Conservation (phyloP, 2,888 invertebrate species). For the Ormyrus nitidulus region DNA sequence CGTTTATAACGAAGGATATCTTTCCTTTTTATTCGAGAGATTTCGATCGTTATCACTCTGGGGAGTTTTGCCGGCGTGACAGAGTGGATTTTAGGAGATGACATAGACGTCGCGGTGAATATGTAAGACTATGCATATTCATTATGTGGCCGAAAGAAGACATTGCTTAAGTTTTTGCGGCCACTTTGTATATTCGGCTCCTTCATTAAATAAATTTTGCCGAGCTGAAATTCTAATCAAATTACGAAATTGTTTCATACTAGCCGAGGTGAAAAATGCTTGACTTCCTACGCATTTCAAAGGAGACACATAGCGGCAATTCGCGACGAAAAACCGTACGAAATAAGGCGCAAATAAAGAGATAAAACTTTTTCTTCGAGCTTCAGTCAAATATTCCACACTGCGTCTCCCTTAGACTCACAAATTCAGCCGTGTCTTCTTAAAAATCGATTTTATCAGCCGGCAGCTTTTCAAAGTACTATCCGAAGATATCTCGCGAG, state of each 20-base stretch:
- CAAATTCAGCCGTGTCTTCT: no score
- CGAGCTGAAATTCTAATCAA: conserved; percentile 46
- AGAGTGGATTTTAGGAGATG: conserved; percentile 55
- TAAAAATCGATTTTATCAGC: no score
- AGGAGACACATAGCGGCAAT: no score
- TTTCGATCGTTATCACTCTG: conserved; percentile 53
- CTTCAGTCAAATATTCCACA: no score
- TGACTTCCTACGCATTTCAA: conserved; percentile 13
- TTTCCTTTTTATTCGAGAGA: conserved; percentile 46
- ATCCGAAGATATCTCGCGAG: no score
- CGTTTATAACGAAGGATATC: conserved; percentile 49
- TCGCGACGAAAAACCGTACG: no score
- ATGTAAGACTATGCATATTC: conserved; percentile 51
- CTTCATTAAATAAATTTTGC: conserved; percentile 41
- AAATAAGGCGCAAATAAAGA: no score
- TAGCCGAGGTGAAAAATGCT: not conserved
- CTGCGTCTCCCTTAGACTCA: no score
- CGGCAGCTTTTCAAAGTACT: no score
- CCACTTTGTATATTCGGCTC: conserved; percentile 40
- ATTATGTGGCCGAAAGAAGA: conserved; percentile 44
- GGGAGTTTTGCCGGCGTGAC: conserved; percentile 51
- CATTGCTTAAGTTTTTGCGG: conserved; percentile 31
- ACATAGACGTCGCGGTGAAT: conserved; percentile 47
- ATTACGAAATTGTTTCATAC: conserved; percentile 36
- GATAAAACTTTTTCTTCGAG: no score